These are phyloP conservation scores for Zygaena filipendulae DNA, from an alignment of 2,888 invertebrate species.

Conservation along the genomic window DNA sequence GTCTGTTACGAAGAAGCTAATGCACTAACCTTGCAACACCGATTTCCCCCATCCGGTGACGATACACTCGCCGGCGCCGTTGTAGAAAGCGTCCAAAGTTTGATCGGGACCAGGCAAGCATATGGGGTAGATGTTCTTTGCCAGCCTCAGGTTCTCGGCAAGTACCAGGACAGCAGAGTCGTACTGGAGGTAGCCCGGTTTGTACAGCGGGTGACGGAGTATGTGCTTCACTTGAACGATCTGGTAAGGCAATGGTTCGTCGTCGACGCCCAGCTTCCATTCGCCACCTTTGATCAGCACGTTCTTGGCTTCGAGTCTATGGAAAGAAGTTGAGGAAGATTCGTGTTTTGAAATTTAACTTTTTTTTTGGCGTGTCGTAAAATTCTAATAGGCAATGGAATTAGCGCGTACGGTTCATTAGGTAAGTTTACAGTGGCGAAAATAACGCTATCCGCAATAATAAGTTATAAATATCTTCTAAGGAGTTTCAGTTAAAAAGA, in stretches of 20 bases:
- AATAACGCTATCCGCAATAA: too few relatives aligned
- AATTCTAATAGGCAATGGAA: too few relatives aligned
- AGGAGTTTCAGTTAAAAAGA: too few relatives aligned
- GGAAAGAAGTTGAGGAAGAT: slow-evolving; percentile 17
- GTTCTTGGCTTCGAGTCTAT: slow-evolving; percentile 73
- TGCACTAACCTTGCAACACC: slow-evolving; percentile 76
- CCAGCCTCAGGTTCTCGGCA: slow-evolving; percentile 70
- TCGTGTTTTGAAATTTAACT: too few relatives aligned
- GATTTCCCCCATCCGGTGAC: slow-evolving; percentile 88
- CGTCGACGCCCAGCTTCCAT: slow-evolving; percentile 85
- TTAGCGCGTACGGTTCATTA: too few relatives aligned
- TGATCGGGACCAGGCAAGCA: slow-evolving; percentile 69
- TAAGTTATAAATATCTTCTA: too few relatives aligned
- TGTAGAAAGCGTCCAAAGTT: slow-evolving; percentile 68
- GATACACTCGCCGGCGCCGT: slow-evolving; percentile 73
- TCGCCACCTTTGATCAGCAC: slow-evolving; percentile 83
- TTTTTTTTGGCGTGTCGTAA: too few relatives aligned
- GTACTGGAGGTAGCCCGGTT: slow-evolving; percentile 67
- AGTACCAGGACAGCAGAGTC: slow-evolving; percentile 80
- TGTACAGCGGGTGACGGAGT: slow-evolving; percentile 76
- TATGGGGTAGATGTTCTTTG: slow-evolving; percentile 79
- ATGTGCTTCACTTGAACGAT: slow-evolving; percentile 77
- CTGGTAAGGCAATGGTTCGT: slow-evolving; percentile 83
- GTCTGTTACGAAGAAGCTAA: too few relatives aligned
- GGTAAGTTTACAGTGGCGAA: too few relatives aligned